Base-by-base conservation (phyloP, 2,888 invertebrate species). In the Alviniconcha strummeri region DNA sequence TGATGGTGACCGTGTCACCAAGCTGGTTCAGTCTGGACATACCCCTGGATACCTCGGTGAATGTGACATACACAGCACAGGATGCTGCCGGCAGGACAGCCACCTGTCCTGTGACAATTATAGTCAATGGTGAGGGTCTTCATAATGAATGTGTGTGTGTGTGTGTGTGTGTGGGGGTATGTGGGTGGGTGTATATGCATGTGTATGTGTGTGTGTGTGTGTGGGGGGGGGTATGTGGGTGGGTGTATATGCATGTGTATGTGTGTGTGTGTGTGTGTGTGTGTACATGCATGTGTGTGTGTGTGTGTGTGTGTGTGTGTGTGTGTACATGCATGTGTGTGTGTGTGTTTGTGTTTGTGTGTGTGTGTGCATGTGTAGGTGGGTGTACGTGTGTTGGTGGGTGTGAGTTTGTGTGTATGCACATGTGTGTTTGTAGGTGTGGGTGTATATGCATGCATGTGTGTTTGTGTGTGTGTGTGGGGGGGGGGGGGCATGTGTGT, bases 51-150 rank as follows among this genome's bases (percentile, higher is more conserved):
- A 36, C 60, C 60, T 7, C 57, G 69, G 17, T 52, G 69, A 85
- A 84, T n/a, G 67, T 89, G 15, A 84, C 75, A 5, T 88, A 84
- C 55, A 86, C 85, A 9, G 90, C 88, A 0, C 82, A 76, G 1
- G 91, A 91, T 75, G 55, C 80, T 0, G 83, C 87, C 0, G 83
- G 83, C 7, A 89, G 89, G 64, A 84, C 84, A 1, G 88, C 84
- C 11, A 60, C 82, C 0, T 90, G 90, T 76, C 60, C 52, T 1
- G 85, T 87, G 19, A 89, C 89, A 83, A 77, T 90, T 19, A 84
- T 80, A 17, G 87, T 89, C 17, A 86, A 85, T 87, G 89, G 90
- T 90, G 83, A 54, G 84, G 11, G 8, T 11, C 5, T 74, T 17
- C 69, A 76, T 56, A 60, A 8, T 60, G 60, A 60, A 4, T 11